Evolutionary conservation across 2,888 invertebrate species (phyloP), one percentile per base, ranked within the genome.

Genomic region (Agrotis ipsilon): DNA sequence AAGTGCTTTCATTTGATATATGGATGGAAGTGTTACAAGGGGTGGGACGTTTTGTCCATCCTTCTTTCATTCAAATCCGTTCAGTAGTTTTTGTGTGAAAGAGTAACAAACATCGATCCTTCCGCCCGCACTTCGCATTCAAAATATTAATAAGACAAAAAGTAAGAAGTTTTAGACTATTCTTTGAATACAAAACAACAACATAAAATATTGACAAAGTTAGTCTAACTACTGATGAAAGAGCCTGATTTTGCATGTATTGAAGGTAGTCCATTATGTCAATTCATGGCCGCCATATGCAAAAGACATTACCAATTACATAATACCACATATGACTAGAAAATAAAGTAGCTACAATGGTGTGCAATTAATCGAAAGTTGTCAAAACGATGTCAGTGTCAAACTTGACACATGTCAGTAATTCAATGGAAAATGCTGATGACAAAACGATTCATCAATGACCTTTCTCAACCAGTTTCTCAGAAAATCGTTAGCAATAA

Each of bases 371-470:
- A 59, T 52, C 18, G 62, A 69, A 65, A 81, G 59, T 61, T 81
- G 64, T 27, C 68, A 62, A 64, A 72, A 77, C 52, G 32, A 67
- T 72, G 81, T 72, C 79, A 81, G 18, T 80, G 79, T 54, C 72
- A 72, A 80, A 61, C 51, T 27, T n/a, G 60, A 74, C 14, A 24
- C 11, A 65, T 45, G 24, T 13, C n/a, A 14, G 14, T 48, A 43
- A 2, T 32, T 1, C 2, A 11, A 51, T 13, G 57, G 43, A 48
- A 61, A 77, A n/a, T 73, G 55, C 48, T 24, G n/a, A 7, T 6
- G 27, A 58, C 4, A 16, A 1, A 27, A n/a, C 21, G 57, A 63
- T 24, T 72, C 24, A 72, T 58, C 49, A 39, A n/a, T 39, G 14
- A 43, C 45, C 19, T 46, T 45, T 57, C 51, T 52, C 13, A 63